Percentiles rank a stretch among this genome's conserved stretches.
Evolutionary conservation across 2,888 invertebrate genomes (phyloP).

Genomic region (Loripinus fragilis): DNA sequence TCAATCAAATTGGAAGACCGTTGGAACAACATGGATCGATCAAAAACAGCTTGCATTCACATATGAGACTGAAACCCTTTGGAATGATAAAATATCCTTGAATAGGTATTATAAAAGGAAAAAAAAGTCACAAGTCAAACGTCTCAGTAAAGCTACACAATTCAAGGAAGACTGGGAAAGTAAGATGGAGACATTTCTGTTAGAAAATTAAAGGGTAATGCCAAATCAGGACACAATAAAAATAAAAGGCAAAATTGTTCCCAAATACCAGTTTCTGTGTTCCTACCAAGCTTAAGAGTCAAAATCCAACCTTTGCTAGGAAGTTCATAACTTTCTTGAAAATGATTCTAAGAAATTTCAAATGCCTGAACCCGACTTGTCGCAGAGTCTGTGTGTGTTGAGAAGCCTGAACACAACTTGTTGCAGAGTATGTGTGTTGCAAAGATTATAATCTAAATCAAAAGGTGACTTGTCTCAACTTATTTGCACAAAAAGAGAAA

Average conservation of each 20-base stretch:
- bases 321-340: constrained; percentile 5
- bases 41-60: no score
- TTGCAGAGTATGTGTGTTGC: constrained; percentile 32
- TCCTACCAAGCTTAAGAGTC: constrained; percentile 26
- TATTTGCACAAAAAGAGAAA: constrained; percentile 7
- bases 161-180: no score
- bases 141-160: no score
- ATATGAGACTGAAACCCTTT: no score
- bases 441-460: constrained; percentile 28
- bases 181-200: constrained; percentile 5
- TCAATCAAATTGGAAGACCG: no score
- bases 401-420: constrained; percentile 19
- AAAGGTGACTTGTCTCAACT: constrained; percentile 32
- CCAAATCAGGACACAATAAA: constrained; percentile 20
- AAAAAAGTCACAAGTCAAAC: no score
- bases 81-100: no score
- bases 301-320: constrained; percentile 23
- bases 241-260: constrained; percentile 13
- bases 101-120: no score
- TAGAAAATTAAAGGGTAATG: constrained; percentile 15
- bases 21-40: no score
- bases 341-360: constrained; percentile 17
- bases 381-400: constrained; percentile 37
- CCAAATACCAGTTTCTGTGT: constrained; percentile 33
- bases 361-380: constrained; percentile 15